Evolutionary conservation across 2,888 invertebrate species (phyloP).

Genomic region (Mantis religiosa): DNA sequence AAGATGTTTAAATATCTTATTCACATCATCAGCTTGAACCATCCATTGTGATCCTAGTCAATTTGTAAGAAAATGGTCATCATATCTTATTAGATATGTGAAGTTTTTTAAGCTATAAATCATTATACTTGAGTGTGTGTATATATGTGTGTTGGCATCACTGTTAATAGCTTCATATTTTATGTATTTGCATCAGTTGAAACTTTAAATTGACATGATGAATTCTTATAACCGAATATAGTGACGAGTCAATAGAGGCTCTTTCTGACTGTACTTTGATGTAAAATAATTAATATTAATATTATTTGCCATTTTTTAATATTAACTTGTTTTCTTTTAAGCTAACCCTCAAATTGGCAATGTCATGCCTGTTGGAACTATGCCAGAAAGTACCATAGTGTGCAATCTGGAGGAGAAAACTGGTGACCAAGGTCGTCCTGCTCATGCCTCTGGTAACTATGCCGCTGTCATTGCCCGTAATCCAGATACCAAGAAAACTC

Average conservation of each 20-base stretch:
- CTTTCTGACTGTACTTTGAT: slow-evolving; percentile 37
- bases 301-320: background rate
- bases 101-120: too few species aligned
- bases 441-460: slow-evolving; percentile 97
- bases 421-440: slow-evolving; percentile 96
- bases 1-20: too few species aligned
- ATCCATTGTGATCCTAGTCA: too few species aligned
- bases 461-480: slow-evolving; percentile 99
- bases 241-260: slow-evolving; percentile 41
- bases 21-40: too few species aligned
- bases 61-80: too few species aligned
- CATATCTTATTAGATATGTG: too few species aligned
- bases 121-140: too few species aligned
- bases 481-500: slow-evolving; percentile 91
- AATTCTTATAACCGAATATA: slow-evolving; percentile 38
- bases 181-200: too few species aligned
- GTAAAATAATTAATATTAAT: background rate
- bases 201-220: too few species aligned
- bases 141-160: too few species aligned
- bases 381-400: slow-evolving; percentile 99
- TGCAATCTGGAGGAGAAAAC: slow-evolving; percentile 99
- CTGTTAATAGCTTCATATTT: too few species aligned
- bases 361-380: slow-evolving; percentile 94
- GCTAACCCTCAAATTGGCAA: slow-evolving; percentile 79
- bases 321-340: slow-evolving; percentile 39